phyloP scores from a whole-genome alignment of 2,888 invertebrate species.

The Patella caerulea region DNA sequence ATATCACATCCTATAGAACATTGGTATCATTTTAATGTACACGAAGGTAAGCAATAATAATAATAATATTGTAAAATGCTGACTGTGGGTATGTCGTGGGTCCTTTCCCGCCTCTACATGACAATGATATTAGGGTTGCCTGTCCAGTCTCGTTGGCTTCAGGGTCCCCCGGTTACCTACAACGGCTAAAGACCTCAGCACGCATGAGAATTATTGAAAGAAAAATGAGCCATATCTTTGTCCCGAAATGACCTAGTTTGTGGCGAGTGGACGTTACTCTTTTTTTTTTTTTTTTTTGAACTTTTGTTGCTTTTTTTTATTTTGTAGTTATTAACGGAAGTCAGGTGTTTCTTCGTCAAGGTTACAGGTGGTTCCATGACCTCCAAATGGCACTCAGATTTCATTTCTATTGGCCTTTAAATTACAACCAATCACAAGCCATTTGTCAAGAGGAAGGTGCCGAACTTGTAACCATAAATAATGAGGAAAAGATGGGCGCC shows the following conservation, averaged over 20 bases:
- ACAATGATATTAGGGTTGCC: too few species aligned
- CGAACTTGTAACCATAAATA: constrained; percentile 12
- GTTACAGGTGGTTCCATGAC: constrained; percentile 14
- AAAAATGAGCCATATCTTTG: background rate
- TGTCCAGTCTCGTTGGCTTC: too few species aligned
- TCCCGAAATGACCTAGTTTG: background rate
- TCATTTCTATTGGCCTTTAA: constrained; percentile 16
- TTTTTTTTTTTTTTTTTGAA: too few species aligned
- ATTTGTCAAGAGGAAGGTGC: constrained; percentile 13
- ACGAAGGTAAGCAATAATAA: constrained; percentile 10
- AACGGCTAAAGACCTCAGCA: too few species aligned
- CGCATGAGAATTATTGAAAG: too few species aligned
- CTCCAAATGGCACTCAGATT: constrained; percentile 16
- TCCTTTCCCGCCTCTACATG: too few species aligned
- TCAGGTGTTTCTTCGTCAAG: background rate
- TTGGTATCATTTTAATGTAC: constrained; percentile 13
- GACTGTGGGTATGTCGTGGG: background rate
- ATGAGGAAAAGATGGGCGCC: constrained; percentile 3
- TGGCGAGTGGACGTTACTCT: background rate
- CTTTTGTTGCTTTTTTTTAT: too few species aligned
- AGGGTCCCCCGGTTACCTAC: too few species aligned
- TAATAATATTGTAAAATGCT: background rate
- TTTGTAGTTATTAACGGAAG: background rate
- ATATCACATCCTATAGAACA: background rate
- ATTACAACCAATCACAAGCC: background rate